A percentile compares a stretch with the other conserved stretches of the same genome.
Conservation (phyloP, 2,888 invertebrate genomes). For the Megalurothrips usitatus region DNA sequence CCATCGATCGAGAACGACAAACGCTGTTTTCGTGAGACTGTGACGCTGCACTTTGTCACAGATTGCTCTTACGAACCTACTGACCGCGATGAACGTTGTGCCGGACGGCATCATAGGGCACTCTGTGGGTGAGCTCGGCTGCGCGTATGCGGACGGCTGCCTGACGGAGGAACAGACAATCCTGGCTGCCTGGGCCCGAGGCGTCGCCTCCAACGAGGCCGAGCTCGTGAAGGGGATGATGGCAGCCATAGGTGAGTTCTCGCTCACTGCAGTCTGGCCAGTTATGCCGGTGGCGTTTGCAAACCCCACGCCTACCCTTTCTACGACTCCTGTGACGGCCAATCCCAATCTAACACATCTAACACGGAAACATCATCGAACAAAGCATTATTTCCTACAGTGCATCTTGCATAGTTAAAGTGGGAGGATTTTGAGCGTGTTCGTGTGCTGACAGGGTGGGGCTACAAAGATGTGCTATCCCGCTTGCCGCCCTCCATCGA, state of each 20-base stretch:
- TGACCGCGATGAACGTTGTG: constrained; percentile 56
- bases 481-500: constrained; percentile 59
- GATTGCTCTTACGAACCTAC: constrained; percentile 61
- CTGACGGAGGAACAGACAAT: constrained; percentile 58
- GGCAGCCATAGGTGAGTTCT: constrained; percentile 51
- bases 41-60: constrained; percentile 41
- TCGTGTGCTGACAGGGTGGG: constrained; percentile 35
- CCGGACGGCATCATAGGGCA: constrained; percentile 73
- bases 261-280: too few species aligned
- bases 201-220: constrained; percentile 47
- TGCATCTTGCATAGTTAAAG: too few species aligned
- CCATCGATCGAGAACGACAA: too few species aligned
- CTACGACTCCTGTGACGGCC: too few species aligned
- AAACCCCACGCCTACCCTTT: too few species aligned
- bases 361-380: too few species aligned
- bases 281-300: too few species aligned
- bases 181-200: constrained; percentile 57
- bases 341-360: too few species aligned
- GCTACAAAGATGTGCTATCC: constrained; percentile 39
- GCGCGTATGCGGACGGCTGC: constrained; percentile 61
- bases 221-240: constrained; percentile 48
- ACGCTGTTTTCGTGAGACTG: too few species aligned
- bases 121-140: constrained; percentile 60
- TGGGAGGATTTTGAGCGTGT: too few species aligned
- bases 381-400: too few species aligned